phyloP scores from a whole-genome alignment of 1,140 invertebrate species.

The Pogonomyrmex barbatus region DNA sequence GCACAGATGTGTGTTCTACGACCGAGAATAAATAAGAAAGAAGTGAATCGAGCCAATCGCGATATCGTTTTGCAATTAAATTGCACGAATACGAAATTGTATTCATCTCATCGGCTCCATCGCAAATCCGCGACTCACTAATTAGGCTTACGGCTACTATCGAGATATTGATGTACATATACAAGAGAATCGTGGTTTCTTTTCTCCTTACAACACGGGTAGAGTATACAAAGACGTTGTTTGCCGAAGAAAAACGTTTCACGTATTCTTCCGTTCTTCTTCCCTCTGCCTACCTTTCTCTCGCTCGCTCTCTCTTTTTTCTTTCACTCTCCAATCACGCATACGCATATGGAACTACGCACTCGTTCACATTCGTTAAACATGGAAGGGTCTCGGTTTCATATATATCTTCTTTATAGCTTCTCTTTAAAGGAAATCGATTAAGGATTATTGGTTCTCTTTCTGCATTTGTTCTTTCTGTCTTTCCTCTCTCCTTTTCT shows the following conservation, averaged over 20 bases:
- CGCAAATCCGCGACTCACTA: slow-evolving; percentile 82
- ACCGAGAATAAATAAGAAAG: background rate
- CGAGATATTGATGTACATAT: slow-evolving; percentile 84
- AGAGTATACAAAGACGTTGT: slow-evolving; percentile 82
- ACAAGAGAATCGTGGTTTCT: slow-evolving; percentile 80
- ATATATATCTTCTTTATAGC: slow-evolving; percentile 29
- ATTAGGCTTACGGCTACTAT: slow-evolving; percentile 85
- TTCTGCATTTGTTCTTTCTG: slow-evolving; percentile 16
- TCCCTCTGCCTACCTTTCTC: background rate
- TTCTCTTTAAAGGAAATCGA: slow-evolving; percentile 45
- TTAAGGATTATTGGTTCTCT: slow-evolving; percentile 52
- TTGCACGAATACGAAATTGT: background rate
- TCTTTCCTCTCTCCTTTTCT: background rate
- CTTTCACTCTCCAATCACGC: slow-evolving; percentile 39
- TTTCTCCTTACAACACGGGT: slow-evolving; percentile 73
- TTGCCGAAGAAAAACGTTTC: slow-evolving; percentile 80
- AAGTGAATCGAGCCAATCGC: background rate
- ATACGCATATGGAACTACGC: slow-evolving; percentile 31
- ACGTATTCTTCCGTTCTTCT: slow-evolving; percentile 51
- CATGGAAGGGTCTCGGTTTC: slow-evolving; percentile 62
- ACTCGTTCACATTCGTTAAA: slow-evolving; percentile 48
- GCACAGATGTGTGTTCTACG: background rate
- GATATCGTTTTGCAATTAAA: background rate
- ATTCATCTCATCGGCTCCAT: slow-evolving; percentile 22
- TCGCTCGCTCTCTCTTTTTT: background rate